Evolutionary conservation across 2,888 invertebrate genomes (phyloP), one percentile per base, ranked within the genome.

Genomic region (Gastracanthus pulcherrimus): DNA sequence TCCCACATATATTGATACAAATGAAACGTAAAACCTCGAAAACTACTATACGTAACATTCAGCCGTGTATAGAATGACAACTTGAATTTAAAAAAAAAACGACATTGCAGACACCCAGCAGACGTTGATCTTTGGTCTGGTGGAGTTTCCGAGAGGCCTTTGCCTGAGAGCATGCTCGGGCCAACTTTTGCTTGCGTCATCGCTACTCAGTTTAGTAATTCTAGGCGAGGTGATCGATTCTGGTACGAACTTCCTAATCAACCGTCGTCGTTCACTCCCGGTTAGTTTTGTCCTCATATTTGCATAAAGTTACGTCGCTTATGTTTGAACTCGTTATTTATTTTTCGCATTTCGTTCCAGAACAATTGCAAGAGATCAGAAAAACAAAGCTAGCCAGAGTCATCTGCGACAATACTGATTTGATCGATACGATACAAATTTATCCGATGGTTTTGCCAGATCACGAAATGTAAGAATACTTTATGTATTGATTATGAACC

Each of bases 121-220:
- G 98, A 98, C 91, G 97, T 98, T 66, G 98, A 98, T 93, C 93
- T 98, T 76, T 98, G 98, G 97, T 97, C 97, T 23, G 98, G 98
- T 69, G 98, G 98, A 67, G 97, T 98, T 7, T 97, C 98, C 0
- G 98, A 98, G 90, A 93, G 96, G 83, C 96, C 98, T 2, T 93
- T 98, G 75, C 96, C 97, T 9, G 98, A 97, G 62, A 97, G 97
- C 76, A 96, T 98, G 95, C 93, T 98, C 82, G 98, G 98, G 70
- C 98, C 98, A 0, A 97, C 98, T 70, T 98, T 98, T 89, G 97
- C 97, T 74, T 98, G 98, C 89, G 94, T 98, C 83, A 98, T 98
- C 87, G 98, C 97, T 34, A 97, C 97, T 34, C 98, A 98, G 92
- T 97, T 98, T 93, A 96, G 96, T 87, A 96, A 97, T 89, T 94